Base-by-base conservation (phyloP, 2,888 invertebrate species). In the Drosophila mayaguana region DNA sequence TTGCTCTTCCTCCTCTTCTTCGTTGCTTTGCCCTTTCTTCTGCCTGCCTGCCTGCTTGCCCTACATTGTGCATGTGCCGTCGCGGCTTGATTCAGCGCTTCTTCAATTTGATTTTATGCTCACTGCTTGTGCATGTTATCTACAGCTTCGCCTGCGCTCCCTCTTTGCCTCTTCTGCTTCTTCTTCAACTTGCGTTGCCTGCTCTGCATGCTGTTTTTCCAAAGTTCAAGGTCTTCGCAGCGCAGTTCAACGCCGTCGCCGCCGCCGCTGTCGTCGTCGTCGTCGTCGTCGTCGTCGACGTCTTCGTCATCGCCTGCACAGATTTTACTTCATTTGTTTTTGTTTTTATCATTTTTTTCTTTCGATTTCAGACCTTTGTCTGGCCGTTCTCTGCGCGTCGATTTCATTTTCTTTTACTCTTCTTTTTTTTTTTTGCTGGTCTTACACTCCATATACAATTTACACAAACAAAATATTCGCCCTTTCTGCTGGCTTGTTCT, bases 161-260 rank as follows among this genome's bases (percentile, higher is more conserved):
- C 14, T 20, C 18, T 38, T 11, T 28, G 20, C 22, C 18, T 22
- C 32, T 25, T 16, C 53, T 42, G 2, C 43, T 74, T 36, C 45
- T 12, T 16, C 54, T 22, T 4, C 38, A 18, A 3, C 48, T 34
- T 22, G 16, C 28, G 22, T 42, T 22, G 63, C 36, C 61, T 67
- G 63, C 48, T 79, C 68, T 69, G 56, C 68, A 50, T 83, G 78
- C 72, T 76, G 53, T 51, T 81, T 76, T 74, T 50, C 65, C 84
- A 84, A 84, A 87, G 84, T 84, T 84, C 84, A 84, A 84, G 84
- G 84, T 84, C 84, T 84, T 64, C 46, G 18, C 54, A 22, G 42
- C 54, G 57, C 72, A 77, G 79, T 83, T 74, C 86, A 83, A 67
- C 72, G 72, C 65, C 57, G 53, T 42, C 64, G 43, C 69, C 67